Base-by-base conservation (phyloP, 1,140 invertebrate species). In the Sminthurides bifidus region DNA sequence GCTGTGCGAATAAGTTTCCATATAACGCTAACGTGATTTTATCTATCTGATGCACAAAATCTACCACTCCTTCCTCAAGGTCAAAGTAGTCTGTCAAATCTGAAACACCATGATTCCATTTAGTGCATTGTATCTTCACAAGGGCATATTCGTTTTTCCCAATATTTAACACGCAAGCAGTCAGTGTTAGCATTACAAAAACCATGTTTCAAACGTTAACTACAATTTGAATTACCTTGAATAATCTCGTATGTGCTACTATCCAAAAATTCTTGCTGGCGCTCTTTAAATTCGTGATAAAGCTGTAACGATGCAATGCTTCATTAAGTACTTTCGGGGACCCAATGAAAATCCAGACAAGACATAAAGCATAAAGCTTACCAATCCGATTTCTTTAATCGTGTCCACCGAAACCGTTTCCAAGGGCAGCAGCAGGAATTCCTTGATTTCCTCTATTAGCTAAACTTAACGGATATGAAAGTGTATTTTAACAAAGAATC, bases 51-150 rank as follows among this genome's bases (percentile, higher is more conserved):
- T 35, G 8, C n/a, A 35, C 33, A 8, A 35, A n/a, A n/a, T n/a
- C n/a, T n/a, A n/a, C n/a, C n/a, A 63, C 33, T 1, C 61, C 61
- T 1, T 60, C 54, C 35, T 63, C 61, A n/a, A 58, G 61, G 23
- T 63, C 61, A 30, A 55, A 59, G 26, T 45, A 50, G 3, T 59
- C 57, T 19, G 54, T 43, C 19, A 63, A 50, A 50, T 63, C 61
- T 41, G 30, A 21, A 38, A 52, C 2, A 4, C 50, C 27, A 3
- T 43, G n/a, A 43, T 10, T 17, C 14, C 12, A 8, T 10, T 10
- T 43, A 43, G 6, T 8, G 5, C 8, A 43, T 43, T 43, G 21
- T n/a, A 14, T 17, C 5, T n/a, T 8, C 12, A 43, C 12, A 15
- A 43, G 21, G 21, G 21, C 21, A 8, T 8, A 43, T 8, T 8